These are phyloP conservation scores for Willowsia nigromaculata DNA, from an alignment of 2,888 invertebrate genomes.

Conservation along the genomic window DNA sequence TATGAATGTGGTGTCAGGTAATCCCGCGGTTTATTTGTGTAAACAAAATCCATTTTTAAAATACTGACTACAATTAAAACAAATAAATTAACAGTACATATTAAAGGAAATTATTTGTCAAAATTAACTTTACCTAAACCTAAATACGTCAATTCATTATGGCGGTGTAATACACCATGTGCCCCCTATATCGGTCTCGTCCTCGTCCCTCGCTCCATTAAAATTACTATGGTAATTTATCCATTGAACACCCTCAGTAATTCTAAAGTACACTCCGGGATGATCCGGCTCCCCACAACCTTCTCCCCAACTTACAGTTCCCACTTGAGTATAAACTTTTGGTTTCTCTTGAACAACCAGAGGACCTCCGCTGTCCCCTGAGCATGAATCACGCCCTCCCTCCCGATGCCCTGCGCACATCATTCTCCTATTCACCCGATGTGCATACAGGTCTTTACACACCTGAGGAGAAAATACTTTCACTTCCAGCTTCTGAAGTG, in stretches of 20 bases:
- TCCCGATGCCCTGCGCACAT: conserved; percentile 76
- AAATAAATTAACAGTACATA: no score
- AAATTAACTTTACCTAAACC: no score
- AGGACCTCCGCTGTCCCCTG: conserved; percentile 70
- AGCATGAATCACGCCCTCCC: conserved; percentile 74
- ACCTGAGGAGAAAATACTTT: conserved; percentile 71
- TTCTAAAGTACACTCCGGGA: conserved; percentile 76
- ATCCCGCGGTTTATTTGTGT: no score
- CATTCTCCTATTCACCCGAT: conserved; percentile 75
- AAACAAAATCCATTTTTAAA: no score
- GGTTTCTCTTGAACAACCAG: conserved; percentile 62
- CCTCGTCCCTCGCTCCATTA: background rate
- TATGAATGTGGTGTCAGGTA: no score
- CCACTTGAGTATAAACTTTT: conserved; percentile 74
- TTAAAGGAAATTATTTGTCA: no score
- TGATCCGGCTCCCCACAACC: conserved; percentile 71
- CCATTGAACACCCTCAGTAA: conserved; percentile 75
- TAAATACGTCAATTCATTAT: no score
- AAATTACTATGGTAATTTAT: conserved; percentile 66
- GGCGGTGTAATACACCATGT: background rate
- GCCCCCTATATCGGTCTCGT: background rate
- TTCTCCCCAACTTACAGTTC: conserved; percentile 76
- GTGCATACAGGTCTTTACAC: conserved; percentile 73
- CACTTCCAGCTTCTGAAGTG: conserved; percentile 74
- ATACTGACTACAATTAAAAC: no score